A percentile compares a stretch with the other conserved stretches of the same genome.
Evolutionary conservation across 2,888 invertebrate genomes (phyloP).

Genomic region (Archips xylosteana): DNA sequence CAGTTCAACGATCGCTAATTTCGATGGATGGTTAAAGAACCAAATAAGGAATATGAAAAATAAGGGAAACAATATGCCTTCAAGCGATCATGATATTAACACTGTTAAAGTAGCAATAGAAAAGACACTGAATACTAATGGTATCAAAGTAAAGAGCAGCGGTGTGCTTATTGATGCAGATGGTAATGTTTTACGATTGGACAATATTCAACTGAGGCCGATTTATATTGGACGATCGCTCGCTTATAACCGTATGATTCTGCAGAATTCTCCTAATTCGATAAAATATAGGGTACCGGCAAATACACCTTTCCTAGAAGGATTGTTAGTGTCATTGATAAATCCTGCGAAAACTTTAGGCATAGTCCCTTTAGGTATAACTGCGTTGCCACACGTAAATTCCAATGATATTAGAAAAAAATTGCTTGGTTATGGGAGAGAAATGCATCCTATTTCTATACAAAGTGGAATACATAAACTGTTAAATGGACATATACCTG

Average conservation of each 20-base stretch:
- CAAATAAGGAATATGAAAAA: conserved; percentile 53
- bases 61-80: conserved; percentile 41
- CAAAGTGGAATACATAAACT: neutral
- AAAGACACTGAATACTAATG: conserved; percentile 56
- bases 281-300: conserved; percentile 42
- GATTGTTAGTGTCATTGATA: conserved; percentile 57
- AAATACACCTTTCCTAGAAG: conserved; percentile 57
- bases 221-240: conserved; percentile 61
- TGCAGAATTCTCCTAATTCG: conserved; percentile 32
- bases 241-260: conserved; percentile 46
- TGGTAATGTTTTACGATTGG: conserved; percentile 53
- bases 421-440: neutral
- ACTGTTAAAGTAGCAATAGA: conserved; percentile 53
- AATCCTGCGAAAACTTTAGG: conserved; percentile 63
- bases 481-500: neutral
- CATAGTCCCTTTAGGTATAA: conserved; percentile 61
- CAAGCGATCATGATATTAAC: conserved; percentile 48
- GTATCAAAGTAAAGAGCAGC: conserved; percentile 51
- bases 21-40: conserved; percentile 59
- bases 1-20: neutral
- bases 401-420: neutral
- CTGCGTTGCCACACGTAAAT: conserved; percentile 44
- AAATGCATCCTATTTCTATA: neutral
- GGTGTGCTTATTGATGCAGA: conserved; percentile 55
- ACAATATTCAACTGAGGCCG: conserved; percentile 60